Evolutionary conservation across 2,113 vertebrate species (phyloP).

Genomic region (Oreochromis tanganicae): DNA sequence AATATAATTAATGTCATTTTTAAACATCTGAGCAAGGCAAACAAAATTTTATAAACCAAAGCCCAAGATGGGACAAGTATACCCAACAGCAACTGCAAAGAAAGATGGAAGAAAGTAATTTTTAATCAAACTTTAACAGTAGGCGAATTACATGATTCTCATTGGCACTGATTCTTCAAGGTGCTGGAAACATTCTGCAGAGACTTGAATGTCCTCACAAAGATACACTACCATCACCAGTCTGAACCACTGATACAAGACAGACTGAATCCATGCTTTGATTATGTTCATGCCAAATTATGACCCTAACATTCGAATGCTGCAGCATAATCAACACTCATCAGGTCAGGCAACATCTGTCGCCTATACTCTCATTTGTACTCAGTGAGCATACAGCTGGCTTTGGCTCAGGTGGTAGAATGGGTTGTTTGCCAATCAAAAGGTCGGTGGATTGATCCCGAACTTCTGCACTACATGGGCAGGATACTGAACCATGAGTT

Average conservation of each 20-base stretch:
- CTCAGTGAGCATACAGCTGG: neutral
- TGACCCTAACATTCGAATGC: neutral
- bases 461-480: neutral
- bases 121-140: neutral
- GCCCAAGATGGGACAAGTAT: neutral
- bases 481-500: neutral
- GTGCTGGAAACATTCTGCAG: neutral
- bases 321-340: neutral
- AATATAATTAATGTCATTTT: neutral
- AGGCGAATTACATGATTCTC: neutral
- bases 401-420: neutral
- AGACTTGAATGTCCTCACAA: neutral
- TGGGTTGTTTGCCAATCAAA: neutral
- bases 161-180: neutral
- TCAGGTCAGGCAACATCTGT: neutral
- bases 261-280: neutral
- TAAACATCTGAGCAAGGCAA: neutral
- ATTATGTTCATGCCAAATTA: neutral
- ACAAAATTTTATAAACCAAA: neutral
- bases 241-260: neutral
- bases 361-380: neutral
- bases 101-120: neutral
- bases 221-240: neutral
- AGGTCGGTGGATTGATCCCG: neutral
- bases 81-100: neutral